A percentile compares a stretch with the other conserved stretches of the same genome.
phyloP scores from a whole-genome alignment of 2,113 vertebrate genomes.

The Cygnus buccinator region DNA sequence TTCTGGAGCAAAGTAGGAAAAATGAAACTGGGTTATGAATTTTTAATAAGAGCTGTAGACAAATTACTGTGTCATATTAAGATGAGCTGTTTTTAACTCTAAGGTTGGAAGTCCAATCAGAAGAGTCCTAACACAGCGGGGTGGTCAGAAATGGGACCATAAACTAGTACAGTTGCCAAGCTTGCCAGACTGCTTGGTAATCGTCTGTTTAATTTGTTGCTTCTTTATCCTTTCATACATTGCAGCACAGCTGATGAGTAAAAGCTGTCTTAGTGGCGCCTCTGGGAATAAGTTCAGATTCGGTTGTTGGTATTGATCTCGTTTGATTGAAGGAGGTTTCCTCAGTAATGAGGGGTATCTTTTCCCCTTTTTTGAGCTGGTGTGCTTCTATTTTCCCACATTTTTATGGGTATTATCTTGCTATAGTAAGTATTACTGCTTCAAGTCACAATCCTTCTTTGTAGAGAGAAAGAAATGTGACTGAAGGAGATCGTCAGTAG shows the following conservation, averaged over 20 bases:
- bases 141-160: not conserved
- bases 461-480: not conserved
- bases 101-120: not conserved
- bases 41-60: not conserved
- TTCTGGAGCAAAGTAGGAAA: not conserved
- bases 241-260: not conserved
- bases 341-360: not conserved
- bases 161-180: rapidly evolving
- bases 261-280: not conserved
- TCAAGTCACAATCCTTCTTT: not conserved
- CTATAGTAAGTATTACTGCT: not conserved
- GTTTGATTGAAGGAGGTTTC: not conserved
- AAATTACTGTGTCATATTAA: not conserved
- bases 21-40: not conserved
- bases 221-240: not conserved
- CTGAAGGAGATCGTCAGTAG: not conserved
- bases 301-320: not conserved
- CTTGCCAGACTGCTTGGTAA: not conserved
- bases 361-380: not conserved
- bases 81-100: not conserved
- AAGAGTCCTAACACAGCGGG: not conserved
- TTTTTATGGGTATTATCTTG: not conserved
- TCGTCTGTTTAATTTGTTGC: not conserved
- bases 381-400: not conserved
- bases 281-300: not conserved